These are phyloP conservation scores for Triplophysa siluroides DNA, from an alignment of 2,113 vertebrate genomes.

Conservation along the genomic window DNA sequence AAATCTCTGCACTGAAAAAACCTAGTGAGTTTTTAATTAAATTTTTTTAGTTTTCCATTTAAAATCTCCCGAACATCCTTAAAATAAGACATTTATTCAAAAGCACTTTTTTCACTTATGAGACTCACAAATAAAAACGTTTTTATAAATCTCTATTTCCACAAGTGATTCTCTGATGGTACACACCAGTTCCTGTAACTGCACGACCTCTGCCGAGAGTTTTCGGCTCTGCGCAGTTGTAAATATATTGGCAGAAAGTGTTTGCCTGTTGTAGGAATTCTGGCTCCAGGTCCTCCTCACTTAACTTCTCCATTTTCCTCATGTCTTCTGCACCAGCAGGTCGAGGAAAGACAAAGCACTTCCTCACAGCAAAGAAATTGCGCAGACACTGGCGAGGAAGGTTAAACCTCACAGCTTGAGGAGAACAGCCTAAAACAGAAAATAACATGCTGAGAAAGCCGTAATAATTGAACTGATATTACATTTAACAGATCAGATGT, in stretches of 20 bases:
- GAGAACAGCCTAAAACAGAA: conserved; percentile 12
- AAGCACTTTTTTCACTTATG: too few species aligned
- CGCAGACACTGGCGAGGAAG: conserved; percentile 50
- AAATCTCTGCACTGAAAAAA: too few species aligned
- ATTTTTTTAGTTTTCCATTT: too few species aligned
- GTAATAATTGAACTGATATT: too few species aligned
- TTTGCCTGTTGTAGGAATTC: conserved; percentile 52
- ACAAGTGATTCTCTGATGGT: neutral
- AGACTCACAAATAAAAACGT: neutral
- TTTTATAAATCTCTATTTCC: neutral
- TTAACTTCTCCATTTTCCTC: conserved; percentile 49
- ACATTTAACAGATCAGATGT: too few species aligned
- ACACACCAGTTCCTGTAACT: conserved; percentile 61
- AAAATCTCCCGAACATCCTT: too few species aligned
- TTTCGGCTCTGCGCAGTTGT: conserved; percentile 49
- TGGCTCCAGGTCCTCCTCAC: conserved; percentile 36
- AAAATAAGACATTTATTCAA: too few species aligned
- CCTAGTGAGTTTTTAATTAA: too few species aligned
- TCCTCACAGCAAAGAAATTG: conserved; percentile 50
- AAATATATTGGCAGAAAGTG: conserved; percentile 59
- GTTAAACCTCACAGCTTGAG: conserved; percentile 5
- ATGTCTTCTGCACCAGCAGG: conserved; percentile 43
- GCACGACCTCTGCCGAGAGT: conserved; percentile 50
- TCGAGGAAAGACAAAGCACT: conserved; percentile 59
- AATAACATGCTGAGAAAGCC: neutral